Evolutionary conservation across 1,140 invertebrate species (phyloP), one percentile per base, ranked within the genome.

Genomic region (Trichonephila clavipes): DNA sequence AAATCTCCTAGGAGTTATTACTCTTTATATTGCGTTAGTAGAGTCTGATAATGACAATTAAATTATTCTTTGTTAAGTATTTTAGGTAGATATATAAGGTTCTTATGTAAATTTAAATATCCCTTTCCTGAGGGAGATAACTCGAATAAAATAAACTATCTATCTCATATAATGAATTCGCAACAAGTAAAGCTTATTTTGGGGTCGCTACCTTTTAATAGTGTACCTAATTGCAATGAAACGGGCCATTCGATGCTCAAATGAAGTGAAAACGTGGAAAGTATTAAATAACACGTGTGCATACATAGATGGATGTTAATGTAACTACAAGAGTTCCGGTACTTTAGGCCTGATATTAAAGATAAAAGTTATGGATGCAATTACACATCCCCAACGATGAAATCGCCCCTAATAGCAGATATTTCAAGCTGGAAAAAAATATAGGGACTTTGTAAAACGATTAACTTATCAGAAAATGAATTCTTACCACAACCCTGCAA

Each of bases 381-480:
- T 83, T 83, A 83, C n/a, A 59, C 44, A 83, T n/a, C 51, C 24
- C 51, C 21, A 58, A 51, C 51, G 82, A 83, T 83, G 51, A 59
- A 83, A 83, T 83, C 82, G 21, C 82, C 40, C 59, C 82, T 83
- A 59, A 83, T 58, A n/a, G 82, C 7, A 83, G 34, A 58, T 85
- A 85, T 24, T 85, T 85, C 28, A 59, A 44, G 16, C 86, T n/a
- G 51, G 44, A 51, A 89, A 69, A 88, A 72, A 89, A 89, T 34
- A 58, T 19, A 58, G 14, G 19, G 64, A 88, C 62, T 77, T 69
- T 77, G 64, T 58, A 21, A 77, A 89, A 51, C 66, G 88, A 89
- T 89, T 72, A 77, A 69, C 64, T 89, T 72, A 89, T 89, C 88
- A 77, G 88, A 89, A 89, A 89, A 89, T 89, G 66, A 72, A 89